These are phyloP conservation scores for Chlamydotis undulata DNA, from an alignment of 2,113 vertebrate genomes.

Conservation along the genomic window DNA sequence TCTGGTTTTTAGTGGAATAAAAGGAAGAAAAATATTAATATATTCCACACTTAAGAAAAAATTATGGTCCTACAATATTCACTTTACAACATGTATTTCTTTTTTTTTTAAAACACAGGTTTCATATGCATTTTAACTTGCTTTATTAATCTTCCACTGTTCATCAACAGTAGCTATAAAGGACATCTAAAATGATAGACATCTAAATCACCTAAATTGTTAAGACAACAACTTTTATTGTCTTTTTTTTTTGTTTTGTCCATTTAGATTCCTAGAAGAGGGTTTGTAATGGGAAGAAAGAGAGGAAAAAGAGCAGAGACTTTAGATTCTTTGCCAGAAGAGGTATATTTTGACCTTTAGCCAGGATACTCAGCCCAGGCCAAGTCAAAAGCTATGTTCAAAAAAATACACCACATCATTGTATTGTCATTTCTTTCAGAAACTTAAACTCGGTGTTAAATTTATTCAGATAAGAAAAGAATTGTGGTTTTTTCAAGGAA, in stretches of 20 bases:
- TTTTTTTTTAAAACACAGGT: neutral
- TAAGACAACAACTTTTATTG: neutral
- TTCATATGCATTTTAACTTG: neutral
- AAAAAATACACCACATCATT: accelerated
- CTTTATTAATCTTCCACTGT: neutral
- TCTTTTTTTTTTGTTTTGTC: neutral
- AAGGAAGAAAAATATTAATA: neutral
- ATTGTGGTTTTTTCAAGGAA: neutral
- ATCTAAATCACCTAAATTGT: neutral
- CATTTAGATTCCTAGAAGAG: neutral
- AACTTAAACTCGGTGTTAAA: neutral
- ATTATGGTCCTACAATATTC: neutral
- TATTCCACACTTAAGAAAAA: neutral
- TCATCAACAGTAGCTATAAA: neutral
- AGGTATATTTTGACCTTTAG: neutral
- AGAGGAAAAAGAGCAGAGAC: neutral
- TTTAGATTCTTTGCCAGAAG: neutral
- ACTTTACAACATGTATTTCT: neutral
- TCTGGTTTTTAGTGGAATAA: neutral
- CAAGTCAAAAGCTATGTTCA: neutral
- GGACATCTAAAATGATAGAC: neutral
- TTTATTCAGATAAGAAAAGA: neutral
- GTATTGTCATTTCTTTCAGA: neutral
- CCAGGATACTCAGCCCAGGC: neutral
- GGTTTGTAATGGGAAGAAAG: neutral